Evolutionary conservation across 1,140 invertebrate species (phyloP).

Genomic region (Camponotus pennsylvanicus): DNA sequence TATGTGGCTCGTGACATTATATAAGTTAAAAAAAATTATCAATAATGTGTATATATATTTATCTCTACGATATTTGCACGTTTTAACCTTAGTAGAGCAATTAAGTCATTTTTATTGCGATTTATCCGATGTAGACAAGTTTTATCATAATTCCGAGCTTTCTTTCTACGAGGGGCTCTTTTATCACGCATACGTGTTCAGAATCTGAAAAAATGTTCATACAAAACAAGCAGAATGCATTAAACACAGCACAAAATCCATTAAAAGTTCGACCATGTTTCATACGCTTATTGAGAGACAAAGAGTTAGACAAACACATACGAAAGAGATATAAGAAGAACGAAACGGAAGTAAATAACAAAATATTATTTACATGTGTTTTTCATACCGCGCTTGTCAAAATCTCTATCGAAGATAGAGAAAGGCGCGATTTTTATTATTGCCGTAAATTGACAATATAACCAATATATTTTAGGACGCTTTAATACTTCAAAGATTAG

Average conservation of each 20-base stretch:
- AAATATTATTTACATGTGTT: slow-evolving; percentile 27
- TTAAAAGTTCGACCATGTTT: slow-evolving; percentile 78
- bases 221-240: slow-evolving; percentile 17
- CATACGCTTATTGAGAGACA: slow-evolving; percentile 80
- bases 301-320: slow-evolving; percentile 80
- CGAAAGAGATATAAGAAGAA: slow-evolving; percentile 82
- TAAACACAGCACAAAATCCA: slow-evolving; percentile 45
- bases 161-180: no score
- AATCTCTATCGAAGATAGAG: background rate
- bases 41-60: background rate
- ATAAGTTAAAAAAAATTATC: background rate
- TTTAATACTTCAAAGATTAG: slow-evolving; percentile 95
- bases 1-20: no score
- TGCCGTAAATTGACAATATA: background rate
- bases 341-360: slow-evolving; percentile 75
- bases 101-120: slow-evolving; percentile 39
- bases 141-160: no score
- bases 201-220: slow-evolving; percentile 58
- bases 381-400: background rate
- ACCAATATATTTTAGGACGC: slow-evolving; percentile 90
- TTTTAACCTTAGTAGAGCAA: slow-evolving; percentile 24
- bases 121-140: background rate
- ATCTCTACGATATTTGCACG: background rate
- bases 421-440: background rate
- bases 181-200: no score